Evolutionary conservation across 2,888 invertebrate species (phyloP), one percentile per base, ranked within the genome.

Genomic region (Teleiodes luculella): DNA sequence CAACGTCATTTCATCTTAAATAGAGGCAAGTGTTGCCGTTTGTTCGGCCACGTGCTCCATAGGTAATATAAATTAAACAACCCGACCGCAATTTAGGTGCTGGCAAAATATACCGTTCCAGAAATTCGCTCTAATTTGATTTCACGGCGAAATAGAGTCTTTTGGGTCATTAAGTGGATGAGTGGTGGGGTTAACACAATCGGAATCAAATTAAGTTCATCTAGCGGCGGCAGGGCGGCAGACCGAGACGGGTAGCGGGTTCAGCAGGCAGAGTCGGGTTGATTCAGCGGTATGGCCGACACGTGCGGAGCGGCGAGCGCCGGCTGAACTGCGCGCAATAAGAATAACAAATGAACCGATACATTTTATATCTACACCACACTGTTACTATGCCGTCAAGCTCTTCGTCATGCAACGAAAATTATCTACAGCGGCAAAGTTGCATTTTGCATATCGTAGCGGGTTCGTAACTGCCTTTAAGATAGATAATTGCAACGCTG

Each of bases 151-250:
- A 55, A 53, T 49, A 50, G 52, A 55, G 49, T 76, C 74, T 82
- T 80, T 79, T 72, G 74, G 79, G 74, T 76, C 80, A 84, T 86
- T 86, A 86, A 80, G 78, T 76, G 78, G 72, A 74, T 76, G 72
- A 76, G 75, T 76, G 80, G 79, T 74, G 76, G 76, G 80, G 79
- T 80, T 80, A 85, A 85, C 84, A 86, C 86, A 86, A 86, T 86
- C 76, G 85, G 77, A 85, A 86, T 86, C 83, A 79, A 87, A 88
- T 87, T 86, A 85, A 86, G 83, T 83, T 86, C 80, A 78, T 55
- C 49, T 55, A 55, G 57, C 43, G 55, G 54, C 49, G 54, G 54
- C 52, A 52, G 56, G 52, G 43, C 43, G 43, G 43, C 43, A 43
- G 43, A 43, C 56, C 56, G 56, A 48, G 56, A 37, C 56, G 83